phyloP scores from a whole-genome alignment of 1,140 invertebrate genomes.

The Drosophila mojavensis region DNA sequence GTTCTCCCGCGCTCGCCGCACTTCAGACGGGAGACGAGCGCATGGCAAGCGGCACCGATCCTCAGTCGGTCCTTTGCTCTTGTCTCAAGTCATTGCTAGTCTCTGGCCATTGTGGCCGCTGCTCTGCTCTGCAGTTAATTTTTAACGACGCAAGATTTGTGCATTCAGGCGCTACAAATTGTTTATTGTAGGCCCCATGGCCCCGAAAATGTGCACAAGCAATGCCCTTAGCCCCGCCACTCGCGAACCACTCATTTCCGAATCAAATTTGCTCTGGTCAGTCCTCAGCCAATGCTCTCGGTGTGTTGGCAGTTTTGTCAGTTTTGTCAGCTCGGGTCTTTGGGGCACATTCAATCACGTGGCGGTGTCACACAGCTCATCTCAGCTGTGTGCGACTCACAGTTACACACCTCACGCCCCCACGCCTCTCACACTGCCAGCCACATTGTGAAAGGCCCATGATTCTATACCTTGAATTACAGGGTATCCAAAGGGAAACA shows the following conservation, averaged over 20 bases:
- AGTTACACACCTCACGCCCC: constrained; percentile 28
- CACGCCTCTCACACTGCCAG: neutral
- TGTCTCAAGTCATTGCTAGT: constrained; percentile 13
- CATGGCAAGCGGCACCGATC: constrained; percentile 13
- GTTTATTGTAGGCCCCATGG: constrained; percentile 73
- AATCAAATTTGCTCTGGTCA: constrained; percentile 76
- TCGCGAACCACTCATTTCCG: constrained; percentile 55
- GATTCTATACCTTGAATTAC: too few relatives aligned
- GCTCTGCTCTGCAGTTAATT: constrained; percentile 68
- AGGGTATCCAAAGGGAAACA: too few relatives aligned
- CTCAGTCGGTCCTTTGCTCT: constrained; percentile 16
- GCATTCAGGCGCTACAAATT: constrained; percentile 81
- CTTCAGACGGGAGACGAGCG: neutral
- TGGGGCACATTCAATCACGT: constrained; percentile 47
- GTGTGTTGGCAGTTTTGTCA: neutral
- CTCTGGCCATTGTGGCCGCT: constrained; percentile 24
- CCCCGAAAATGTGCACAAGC: constrained; percentile 27
- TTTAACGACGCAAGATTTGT: constrained; percentile 79
- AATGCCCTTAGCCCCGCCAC: constrained; percentile 36
- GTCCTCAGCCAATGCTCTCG: constrained; percentile 24
- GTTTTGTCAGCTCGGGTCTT: constrained; percentile 11
- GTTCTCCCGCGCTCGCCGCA: constrained; percentile 33
- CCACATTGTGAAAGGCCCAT: too few relatives aligned
- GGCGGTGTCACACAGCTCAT: constrained; percentile 30
- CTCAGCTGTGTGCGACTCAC: constrained; percentile 16